phyloP scores from a whole-genome alignment of 2,797 vertebrate species.

The Crocidura indochinensis region DNA sequence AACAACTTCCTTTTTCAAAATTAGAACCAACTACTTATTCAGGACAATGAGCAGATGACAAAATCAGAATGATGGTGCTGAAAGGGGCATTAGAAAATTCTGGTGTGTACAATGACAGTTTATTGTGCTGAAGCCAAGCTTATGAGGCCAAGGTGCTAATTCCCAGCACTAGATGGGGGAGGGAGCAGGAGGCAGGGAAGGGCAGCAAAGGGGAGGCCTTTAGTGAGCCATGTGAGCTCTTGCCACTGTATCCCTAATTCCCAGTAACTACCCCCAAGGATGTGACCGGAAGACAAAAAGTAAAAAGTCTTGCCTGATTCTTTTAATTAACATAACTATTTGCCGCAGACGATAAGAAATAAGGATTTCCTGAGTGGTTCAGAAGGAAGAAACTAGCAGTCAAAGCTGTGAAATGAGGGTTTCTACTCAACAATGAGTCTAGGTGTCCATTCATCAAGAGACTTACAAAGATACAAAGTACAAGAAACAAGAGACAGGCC shows the following conservation, averaged over 20 bases:
- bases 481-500: not conserved
- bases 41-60: conserved; percentile 24
- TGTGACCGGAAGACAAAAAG: no score
- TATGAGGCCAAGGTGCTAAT: no score
- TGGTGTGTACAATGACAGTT: no score
- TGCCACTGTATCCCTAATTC: no score
- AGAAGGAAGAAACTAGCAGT: not conserved
- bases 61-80: not conserved
- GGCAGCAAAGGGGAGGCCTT: no score
- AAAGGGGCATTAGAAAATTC: not conserved
- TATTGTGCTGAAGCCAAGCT: no score
- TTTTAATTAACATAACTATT: conserved; percentile 39
- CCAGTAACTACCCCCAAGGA: no score
- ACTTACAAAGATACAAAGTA: not conserved
- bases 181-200: no score
- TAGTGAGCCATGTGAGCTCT: no score
- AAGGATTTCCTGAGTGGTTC: not conserved
- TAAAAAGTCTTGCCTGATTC: conserved; percentile 24
- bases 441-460: conserved; percentile 32
- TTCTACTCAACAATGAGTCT: not conserved
- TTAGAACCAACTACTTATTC: conserved; percentile 32
- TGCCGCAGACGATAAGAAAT: not conserved
- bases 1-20: conserved; percentile 63
- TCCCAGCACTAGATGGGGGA: no score
- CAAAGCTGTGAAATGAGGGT: not conserved